phyloP scores from a whole-genome alignment of 2,113 vertebrate genomes.

The Nycticebus coucang region DNA sequence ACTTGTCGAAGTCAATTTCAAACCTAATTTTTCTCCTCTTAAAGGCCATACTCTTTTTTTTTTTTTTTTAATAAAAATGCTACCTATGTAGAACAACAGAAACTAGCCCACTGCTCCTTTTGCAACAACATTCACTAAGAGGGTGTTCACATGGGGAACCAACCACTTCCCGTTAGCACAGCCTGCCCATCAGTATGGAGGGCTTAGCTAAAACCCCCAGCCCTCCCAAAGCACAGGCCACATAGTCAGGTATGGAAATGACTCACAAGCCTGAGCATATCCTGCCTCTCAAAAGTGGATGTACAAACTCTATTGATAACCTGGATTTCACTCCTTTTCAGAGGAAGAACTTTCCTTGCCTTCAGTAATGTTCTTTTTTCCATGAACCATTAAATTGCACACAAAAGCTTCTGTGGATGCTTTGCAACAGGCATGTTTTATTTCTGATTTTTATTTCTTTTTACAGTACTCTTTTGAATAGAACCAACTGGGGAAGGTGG shows the following conservation, averaged over 20 bases:
- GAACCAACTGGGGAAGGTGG: constrained; percentile 64
- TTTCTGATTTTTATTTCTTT: constrained; percentile 75
- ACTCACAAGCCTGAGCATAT: background rate
- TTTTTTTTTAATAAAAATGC: constrained; percentile 25
- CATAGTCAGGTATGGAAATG: background rate
- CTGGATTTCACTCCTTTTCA: constrained; percentile 46
- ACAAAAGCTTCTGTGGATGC: constrained; percentile 56
- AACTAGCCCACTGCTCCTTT: background rate
- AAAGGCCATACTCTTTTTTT: background rate
- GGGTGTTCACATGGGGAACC: background rate
- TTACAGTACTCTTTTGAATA: constrained; percentile 65
- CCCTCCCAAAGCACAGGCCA: background rate
- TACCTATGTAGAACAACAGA: background rate
- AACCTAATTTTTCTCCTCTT: background rate
- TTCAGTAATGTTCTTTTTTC: constrained; percentile 53
- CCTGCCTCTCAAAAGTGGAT: background rate
- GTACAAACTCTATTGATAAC: background rate
- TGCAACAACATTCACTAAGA: background rate
- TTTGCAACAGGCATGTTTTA: constrained; percentile 51
- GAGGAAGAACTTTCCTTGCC: constrained; percentile 45
- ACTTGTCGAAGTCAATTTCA: background rate
- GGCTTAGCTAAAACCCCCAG: background rate
- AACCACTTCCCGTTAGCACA: background rate
- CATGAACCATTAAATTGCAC: constrained; percentile 55
- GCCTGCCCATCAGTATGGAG: background rate